These are phyloP conservation scores for Cheilosia pagana DNA, from an alignment of 2,888 invertebrate species.

Conservation along the genomic window DNA sequence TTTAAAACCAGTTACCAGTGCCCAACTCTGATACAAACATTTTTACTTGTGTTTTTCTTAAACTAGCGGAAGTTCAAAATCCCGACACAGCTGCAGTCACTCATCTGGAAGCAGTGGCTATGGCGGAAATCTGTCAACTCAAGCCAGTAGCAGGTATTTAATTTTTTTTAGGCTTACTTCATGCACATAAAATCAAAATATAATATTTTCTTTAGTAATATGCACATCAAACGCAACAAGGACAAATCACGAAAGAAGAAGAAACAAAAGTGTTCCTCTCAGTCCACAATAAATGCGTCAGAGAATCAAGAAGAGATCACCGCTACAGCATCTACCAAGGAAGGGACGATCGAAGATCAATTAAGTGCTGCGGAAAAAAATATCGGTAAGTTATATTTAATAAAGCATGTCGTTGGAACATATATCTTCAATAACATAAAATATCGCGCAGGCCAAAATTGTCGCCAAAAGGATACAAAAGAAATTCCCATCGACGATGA, in stretches of 20 bases:
- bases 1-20: too few species aligned
- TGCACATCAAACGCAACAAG: slow-evolving; percentile 80
- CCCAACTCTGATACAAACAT: background rate
- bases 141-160: slow-evolving; percentile 84
- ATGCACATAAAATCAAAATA: background rate
- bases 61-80: slow-evolving; percentile 89
- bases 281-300: slow-evolving; percentile 62
- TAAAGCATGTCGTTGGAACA: background rate
- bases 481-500: slow-evolving; percentile 77
- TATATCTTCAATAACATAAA: slow-evolving; percentile 6
- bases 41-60: background rate
- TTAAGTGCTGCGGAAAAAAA: slow-evolving; percentile 74
- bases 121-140: slow-evolving; percentile 87
- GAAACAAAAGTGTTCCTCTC: slow-evolving; percentile 78
- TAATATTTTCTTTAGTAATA: slow-evolving; percentile 77
- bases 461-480: slow-evolving; percentile 77
- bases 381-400: slow-evolving; percentile 63
- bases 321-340: slow-evolving; percentile 70
- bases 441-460: slow-evolving; percentile 73
- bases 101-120: slow-evolving; percentile 93
- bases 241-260: slow-evolving; percentile 82
- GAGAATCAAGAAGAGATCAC: slow-evolving; percentile 76
- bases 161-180: background rate
- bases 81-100: slow-evolving; percentile 89
- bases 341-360: slow-evolving; percentile 71